Evolutionary conservation across 2,888 invertebrate genomes (phyloP).

Genomic region (Apoderus coryli): DNA sequence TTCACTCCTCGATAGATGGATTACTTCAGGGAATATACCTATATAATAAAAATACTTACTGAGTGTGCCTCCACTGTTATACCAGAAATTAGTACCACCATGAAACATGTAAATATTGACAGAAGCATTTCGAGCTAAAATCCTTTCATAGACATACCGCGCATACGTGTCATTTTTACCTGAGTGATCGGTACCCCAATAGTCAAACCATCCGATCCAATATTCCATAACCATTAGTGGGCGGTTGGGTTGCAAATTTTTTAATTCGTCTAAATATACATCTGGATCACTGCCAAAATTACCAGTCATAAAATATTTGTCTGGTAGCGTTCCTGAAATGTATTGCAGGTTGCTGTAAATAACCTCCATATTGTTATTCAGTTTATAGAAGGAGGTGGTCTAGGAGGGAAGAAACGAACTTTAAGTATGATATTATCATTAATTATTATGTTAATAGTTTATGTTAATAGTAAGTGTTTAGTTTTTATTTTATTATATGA

Average conservation of each 20-base stretch:
- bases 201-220: conserved; percentile 47
- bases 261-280: conserved; percentile 15
- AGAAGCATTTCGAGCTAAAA: conserved; percentile 28
- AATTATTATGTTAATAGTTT: too few species aligned
- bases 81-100: conserved; percentile 77
- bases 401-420: too few species aligned
- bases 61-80: conserved; percentile 27
- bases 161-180: conserved; percentile 18
- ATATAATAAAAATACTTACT: too few species aligned
- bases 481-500: too few species aligned
- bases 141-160: conserved; percentile 18
- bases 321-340: conserved; percentile 15
- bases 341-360: too few species aligned
- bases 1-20: too few species aligned
- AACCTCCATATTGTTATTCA: too few species aligned
- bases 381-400: too few species aligned
- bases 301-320: conserved; percentile 15
- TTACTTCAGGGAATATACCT: too few species aligned
- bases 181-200: conserved; percentile 34
- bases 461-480: too few species aligned
- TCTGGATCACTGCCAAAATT: conserved; percentile 15
- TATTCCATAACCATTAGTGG: conserved; percentile 44
- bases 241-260: conserved; percentile 21
- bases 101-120: conserved; percentile 85
- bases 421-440: too few species aligned